Evolutionary conservation across 2,888 invertebrate genomes (phyloP).

Genomic region (Terebella lapidaria): DNA sequence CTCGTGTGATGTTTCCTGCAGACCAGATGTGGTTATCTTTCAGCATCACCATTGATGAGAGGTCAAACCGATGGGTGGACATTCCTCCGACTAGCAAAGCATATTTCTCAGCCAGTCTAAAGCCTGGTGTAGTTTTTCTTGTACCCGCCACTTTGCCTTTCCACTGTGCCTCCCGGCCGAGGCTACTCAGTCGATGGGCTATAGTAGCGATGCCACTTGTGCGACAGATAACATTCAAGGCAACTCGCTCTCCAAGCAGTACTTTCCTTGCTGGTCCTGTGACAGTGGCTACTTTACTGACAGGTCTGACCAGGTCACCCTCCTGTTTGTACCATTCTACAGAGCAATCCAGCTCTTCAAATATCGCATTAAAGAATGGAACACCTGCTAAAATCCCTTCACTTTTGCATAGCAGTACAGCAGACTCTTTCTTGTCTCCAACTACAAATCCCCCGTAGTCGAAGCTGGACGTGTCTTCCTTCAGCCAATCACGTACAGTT

Average conservation of each 20-base stretch:
- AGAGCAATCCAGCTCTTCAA: constrained; percentile 46
- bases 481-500: constrained; percentile 43
- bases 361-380: constrained; percentile 54
- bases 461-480: constrained; percentile 49
- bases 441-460: constrained; percentile 51
- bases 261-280: constrained; percentile 48
- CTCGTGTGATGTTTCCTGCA: constrained; percentile 50
- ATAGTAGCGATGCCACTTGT: constrained; percentile 53
- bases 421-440: constrained; percentile 44
- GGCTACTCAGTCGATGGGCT: constrained; percentile 31
- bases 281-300: constrained; percentile 40
- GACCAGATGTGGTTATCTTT: constrained; percentile 56
- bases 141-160: constrained; percentile 53
- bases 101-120: constrained; percentile 55
- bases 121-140: constrained; percentile 56
- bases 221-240: constrained; percentile 51
- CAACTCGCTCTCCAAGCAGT: constrained; percentile 52
- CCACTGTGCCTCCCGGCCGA: constrained; percentile 39
- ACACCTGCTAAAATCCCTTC: constrained; percentile 51
- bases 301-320: constrained; percentile 35
- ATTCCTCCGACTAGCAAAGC: constrained; percentile 53
- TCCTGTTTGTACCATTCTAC: constrained; percentile 48
- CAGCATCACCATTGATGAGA: constrained; percentile 55
- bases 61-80: constrained; percentile 52
- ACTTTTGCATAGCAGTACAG: constrained; percentile 41